Percentiles rank a stretch among this genome's conserved stretches.
phyloP scores from a whole-genome alignment of 2,888 invertebrate genomes.

The Gryllus longicercus region DNA sequence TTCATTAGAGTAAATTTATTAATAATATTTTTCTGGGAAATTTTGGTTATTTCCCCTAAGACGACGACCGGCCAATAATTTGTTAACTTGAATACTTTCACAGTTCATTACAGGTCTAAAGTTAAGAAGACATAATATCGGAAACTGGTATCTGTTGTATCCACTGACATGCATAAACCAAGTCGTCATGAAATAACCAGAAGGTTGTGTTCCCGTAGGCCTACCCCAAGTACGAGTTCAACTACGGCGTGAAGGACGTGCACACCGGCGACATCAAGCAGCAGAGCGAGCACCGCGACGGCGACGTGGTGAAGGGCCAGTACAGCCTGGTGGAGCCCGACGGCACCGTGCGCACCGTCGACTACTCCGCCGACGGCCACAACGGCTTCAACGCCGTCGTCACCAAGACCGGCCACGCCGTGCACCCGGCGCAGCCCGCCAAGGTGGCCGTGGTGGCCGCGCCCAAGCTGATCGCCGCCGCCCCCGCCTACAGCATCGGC shows the following conservation, averaged over 20 bases:
- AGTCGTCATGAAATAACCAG: neutral
- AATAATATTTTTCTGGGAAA: too few species aligned
- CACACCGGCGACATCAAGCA: constrained; percentile 17
- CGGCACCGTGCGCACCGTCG: constrained; percentile 10
- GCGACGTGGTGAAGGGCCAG: constrained; percentile 17
- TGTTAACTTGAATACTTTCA: neutral
- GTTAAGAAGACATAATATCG: neutral
- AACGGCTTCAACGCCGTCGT: constrained; percentile 1
- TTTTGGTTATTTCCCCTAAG: too few species aligned
- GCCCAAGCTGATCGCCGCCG: neutral
- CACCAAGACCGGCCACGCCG: constrained; percentile 17
- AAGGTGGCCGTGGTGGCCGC: neutral
- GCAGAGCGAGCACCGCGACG: neutral
- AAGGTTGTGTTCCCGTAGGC: neutral
- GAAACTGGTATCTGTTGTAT: neutral
- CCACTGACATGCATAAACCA: neutral
- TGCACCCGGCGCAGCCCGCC: neutral
- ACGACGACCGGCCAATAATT: neutral
- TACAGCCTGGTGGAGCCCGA: constrained; percentile 6
- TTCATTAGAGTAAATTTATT: too few species aligned
- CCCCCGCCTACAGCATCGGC: neutral
- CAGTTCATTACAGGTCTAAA: neutral
- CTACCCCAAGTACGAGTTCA: constrained; percentile 3
- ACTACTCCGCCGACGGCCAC: constrained; percentile 17
- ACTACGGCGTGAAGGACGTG: neutral